phyloP scores from a whole-genome alignment of 1,140 invertebrate species.

The Scylla paramamosain region DNA sequence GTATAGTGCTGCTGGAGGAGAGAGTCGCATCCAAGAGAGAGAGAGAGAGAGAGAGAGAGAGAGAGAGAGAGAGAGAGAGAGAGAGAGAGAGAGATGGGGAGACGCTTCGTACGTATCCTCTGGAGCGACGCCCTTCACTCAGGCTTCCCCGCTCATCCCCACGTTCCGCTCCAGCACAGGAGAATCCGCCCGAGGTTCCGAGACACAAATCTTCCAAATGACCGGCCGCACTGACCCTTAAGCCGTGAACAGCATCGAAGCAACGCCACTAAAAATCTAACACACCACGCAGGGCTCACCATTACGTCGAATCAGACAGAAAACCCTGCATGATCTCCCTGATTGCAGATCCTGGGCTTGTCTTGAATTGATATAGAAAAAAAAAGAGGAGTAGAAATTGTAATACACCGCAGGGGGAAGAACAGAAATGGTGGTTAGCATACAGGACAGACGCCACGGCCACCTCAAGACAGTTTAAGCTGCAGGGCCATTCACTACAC shows the following conservation, averaged over 20 bases:
- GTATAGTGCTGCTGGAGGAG: not conserved
- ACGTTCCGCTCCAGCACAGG: constrained; percentile 17
- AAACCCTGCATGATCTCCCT: not conserved
- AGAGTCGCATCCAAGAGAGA: not conserved
- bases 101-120: not conserved
- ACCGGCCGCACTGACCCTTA: not conserved
- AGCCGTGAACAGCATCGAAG: not conserved
- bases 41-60: not conserved
- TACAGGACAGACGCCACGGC: not conserved
- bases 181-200: not conserved
- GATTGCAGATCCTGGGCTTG: not conserved
- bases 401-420: not conserved
- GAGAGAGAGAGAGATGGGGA: not conserved
- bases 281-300: not conserved
- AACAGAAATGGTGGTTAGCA: constrained; percentile 29
- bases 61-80: not conserved
- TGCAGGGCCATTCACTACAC: constrained; percentile 58
- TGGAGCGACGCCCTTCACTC: not conserved
- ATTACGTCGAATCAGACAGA: not conserved
- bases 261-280: not conserved
- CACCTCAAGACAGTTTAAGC: not conserved
- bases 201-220: constrained; percentile 23
- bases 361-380: not conserved
- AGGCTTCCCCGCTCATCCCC: not conserved
- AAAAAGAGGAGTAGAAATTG: not conserved